Conservation (phyloP, 1,140 invertebrate species). For the Drosophila lini region DNA sequence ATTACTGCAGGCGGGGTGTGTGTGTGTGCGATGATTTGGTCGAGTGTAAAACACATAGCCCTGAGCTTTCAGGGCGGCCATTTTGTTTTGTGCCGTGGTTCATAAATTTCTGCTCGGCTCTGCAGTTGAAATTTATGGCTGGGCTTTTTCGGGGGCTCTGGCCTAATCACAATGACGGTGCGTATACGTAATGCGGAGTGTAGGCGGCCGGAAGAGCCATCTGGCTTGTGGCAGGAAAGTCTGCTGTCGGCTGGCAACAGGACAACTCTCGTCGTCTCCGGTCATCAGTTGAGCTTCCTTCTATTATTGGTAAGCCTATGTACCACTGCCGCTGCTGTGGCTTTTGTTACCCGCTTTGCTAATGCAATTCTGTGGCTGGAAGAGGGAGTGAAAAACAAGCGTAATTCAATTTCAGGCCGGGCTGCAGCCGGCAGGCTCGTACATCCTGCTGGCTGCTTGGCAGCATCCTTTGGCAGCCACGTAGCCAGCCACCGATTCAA, state of each 20-base stretch:
- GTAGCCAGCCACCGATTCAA: conserved; percentile 54
- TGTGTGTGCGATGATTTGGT: conserved; percentile 25
- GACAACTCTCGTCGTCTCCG: conserved; percentile 24
- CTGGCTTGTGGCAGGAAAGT: conserved; percentile 17
- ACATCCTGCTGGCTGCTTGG: conserved; percentile 2
- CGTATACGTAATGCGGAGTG: conserved; percentile 27
- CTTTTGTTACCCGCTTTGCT: conserved; percentile 41
- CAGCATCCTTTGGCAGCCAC: conserved; percentile 30
- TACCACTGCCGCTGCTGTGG: conserved; percentile 2
- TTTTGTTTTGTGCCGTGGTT: conserved; percentile 54
- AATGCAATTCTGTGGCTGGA: conserved; percentile 59
- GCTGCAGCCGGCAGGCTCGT: conserved; percentile 16
- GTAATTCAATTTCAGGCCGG: conserved; percentile 60
- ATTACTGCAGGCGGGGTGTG: background rate
- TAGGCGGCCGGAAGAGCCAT: conserved; percentile 17
- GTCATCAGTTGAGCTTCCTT: conserved; percentile 5
- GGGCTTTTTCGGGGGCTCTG: conserved; percentile 37
- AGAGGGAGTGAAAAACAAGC: conserved; percentile 57
- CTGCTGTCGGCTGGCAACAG: conserved; percentile 2
- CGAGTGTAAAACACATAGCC: conserved; percentile 61
- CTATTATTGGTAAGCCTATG: conserved; percentile 3
- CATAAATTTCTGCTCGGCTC: conserved; percentile 48
- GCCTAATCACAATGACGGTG: conserved; percentile 38
- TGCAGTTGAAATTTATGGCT: conserved; percentile 48
- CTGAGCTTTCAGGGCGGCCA: conserved; percentile 42